Evolutionary conservation across 1,140 invertebrate species (phyloP).

Genomic region (Mizuhopecten yessoensis): DNA sequence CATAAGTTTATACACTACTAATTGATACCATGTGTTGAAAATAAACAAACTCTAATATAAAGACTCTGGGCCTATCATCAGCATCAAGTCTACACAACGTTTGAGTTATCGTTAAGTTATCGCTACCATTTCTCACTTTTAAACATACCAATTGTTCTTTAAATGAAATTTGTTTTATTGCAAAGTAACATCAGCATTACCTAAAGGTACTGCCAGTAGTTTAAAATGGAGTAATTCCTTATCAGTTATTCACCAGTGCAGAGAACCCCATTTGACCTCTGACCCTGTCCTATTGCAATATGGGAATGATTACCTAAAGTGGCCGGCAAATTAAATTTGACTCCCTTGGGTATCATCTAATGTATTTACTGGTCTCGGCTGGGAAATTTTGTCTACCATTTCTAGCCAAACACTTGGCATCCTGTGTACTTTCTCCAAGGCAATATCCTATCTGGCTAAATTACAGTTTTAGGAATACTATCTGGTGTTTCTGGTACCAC

Average conservation of each 20-base stretch:
- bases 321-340: not conserved
- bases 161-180: not conserved
- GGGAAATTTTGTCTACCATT: not conserved
- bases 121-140: no score
- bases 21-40: not conserved
- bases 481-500: not conserved
- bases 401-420: no score
- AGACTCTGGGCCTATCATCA: not conserved
- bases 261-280: not conserved
- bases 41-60: no score
- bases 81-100: no score
- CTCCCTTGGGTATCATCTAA: not conserved
- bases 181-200: not conserved
- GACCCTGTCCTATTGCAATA: conserved; percentile 10
- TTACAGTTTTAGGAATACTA: not conserved
- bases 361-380: not conserved
- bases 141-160: no score
- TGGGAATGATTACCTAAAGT: conserved; percentile 27
- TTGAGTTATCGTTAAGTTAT: no score
- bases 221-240: no score
- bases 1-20: not conserved
- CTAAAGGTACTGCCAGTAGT: not conserved
- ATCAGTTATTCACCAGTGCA: not conserved
- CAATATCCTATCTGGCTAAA: not conserved
- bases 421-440: not conserved